Evolutionary conservation across 2,113 vertebrate genomes (phyloP).

Genomic region (Nyctereutes procyonoides): DNA sequence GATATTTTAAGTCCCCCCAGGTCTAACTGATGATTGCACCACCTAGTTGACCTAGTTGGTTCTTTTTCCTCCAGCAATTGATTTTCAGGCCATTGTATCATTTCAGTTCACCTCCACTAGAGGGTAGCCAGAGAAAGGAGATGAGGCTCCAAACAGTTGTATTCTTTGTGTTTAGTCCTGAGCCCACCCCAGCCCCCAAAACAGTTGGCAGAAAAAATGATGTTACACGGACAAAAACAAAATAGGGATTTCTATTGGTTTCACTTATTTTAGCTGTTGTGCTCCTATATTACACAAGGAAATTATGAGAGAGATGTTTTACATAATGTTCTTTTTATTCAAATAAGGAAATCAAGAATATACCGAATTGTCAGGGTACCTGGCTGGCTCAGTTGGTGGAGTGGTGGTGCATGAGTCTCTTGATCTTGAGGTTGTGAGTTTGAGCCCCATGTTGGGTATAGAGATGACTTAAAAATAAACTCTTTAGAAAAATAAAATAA

Average conservation of each 20-base stretch:
- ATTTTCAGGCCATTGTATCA: background rate
- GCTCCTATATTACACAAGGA: background rate
- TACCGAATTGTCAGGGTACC: background rate
- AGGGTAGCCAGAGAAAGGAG: conserved; percentile 60
- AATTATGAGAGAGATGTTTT: background rate
- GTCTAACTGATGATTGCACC: background rate
- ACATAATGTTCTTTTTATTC: conserved; percentile 33
- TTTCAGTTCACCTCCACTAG: conserved; percentile 70
- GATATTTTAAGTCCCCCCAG: background rate
- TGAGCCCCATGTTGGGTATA: background rate
- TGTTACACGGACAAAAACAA: background rate
- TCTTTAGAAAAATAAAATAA: background rate
- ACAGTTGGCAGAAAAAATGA: background rate
- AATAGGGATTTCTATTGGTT: conserved; percentile 13
- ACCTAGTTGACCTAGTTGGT: background rate
- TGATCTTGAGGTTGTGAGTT: background rate
- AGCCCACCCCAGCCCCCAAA: background rate
- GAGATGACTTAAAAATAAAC: background rate
- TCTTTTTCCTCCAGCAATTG: background rate
- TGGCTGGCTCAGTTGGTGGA: background rate
- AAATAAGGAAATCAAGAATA: conserved; percentile 12
- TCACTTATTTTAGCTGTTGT: background rate
- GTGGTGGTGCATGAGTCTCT: background rate
- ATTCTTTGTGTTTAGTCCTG: background rate
- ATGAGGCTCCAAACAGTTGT: conserved; percentile 50